phyloP scores from a whole-genome alignment of 2,888 invertebrate species.

The Netelia inedita region DNA sequence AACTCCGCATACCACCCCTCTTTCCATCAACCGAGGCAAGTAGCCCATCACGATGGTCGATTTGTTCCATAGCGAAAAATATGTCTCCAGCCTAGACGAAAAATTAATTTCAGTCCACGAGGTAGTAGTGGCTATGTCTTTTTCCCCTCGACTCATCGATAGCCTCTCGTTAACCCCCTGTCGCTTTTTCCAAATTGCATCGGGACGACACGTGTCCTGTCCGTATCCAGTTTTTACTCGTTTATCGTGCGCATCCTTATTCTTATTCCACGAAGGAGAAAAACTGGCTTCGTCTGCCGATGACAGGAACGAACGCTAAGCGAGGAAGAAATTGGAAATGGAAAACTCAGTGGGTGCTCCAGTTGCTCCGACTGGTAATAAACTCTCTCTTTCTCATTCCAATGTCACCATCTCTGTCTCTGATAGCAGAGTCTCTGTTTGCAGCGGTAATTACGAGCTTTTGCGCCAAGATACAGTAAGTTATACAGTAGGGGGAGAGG shows the following conservation, averaged over 20 bases:
- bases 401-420: constrained; percentile 57
- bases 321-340: constrained; percentile 51
- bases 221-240: neutral
- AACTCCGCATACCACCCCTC: constrained; percentile 2
- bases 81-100: constrained; percentile 43
- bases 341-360: constrained; percentile 36
- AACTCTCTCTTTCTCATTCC: constrained; percentile 4
- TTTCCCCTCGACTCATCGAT: constrained; percentile 37
- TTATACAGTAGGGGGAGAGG: neutral
- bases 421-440: constrained; percentile 74
- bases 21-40: constrained; percentile 54
- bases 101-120: constrained; percentile 58
- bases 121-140: constrained; percentile 31
- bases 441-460: constrained; percentile 80
- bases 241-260: neutral
- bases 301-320: constrained; percentile 39
- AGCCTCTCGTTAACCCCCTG: constrained; percentile 10
- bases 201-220: constrained; percentile 5
- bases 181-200: constrained; percentile 34
- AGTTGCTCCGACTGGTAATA: constrained; percentile 32
- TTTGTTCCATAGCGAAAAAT: constrained; percentile 48
- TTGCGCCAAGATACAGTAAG: constrained; percentile 45
- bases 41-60: constrained; percentile 41
- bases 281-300: constrained; percentile 25
- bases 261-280: constrained; percentile 27